Percentiles rank a stretch among this genome's conserved stretches.
Evolutionary conservation across 2,888 invertebrate species (phyloP).

Genomic region (Allygus modestus): DNA sequence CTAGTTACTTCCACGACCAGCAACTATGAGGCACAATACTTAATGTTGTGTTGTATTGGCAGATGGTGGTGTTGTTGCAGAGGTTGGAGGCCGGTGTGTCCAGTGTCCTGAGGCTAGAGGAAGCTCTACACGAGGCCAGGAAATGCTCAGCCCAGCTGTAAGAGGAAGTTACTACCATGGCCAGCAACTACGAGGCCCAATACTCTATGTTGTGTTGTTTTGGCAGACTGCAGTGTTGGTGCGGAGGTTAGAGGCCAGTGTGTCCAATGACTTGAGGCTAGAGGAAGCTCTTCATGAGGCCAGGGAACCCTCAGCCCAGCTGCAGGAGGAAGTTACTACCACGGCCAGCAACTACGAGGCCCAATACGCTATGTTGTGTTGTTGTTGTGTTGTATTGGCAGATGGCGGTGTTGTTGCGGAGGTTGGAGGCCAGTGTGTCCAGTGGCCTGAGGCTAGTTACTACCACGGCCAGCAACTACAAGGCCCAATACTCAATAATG

Average conservation of each 20-base stretch:
- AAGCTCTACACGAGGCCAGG: conserved; percentile 73
- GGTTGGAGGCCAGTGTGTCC: too few species aligned
- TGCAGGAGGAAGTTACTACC: conserved; percentile 80
- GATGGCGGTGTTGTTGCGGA: too few species aligned
- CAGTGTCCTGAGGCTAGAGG: conserved; percentile 74
- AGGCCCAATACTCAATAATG: conserved; percentile 84
- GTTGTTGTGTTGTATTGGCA: too few species aligned
- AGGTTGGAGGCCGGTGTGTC: conserved; percentile 77
- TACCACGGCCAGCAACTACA: conserved; percentile 79
- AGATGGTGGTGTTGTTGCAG: too few species aligned
- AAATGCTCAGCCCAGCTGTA: conserved; percentile 74
- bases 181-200: conserved; percentile 82
- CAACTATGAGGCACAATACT: conserved; percentile 84
- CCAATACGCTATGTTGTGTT: conserved; percentile 78
- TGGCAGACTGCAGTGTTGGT: conserved; percentile 73
- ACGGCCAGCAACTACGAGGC: conserved; percentile 80
- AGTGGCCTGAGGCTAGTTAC: conserved; percentile 72
- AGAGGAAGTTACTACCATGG: conserved; percentile 80
- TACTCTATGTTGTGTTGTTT: conserved; percentile 77
- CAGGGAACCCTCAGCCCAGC: conserved; percentile 72
- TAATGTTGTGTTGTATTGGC: conserved; percentile 77
- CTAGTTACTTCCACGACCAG: conserved; percentile 72
- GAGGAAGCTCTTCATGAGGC: conserved; percentile 74
- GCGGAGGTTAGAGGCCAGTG: conserved; percentile 78
- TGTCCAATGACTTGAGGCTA: conserved; percentile 74